Percentiles rank a stretch among this genome's conserved stretches.
Conservation (phyloP, 2,113 vertebrate species). For the Bombycilla garrulus region DNA sequence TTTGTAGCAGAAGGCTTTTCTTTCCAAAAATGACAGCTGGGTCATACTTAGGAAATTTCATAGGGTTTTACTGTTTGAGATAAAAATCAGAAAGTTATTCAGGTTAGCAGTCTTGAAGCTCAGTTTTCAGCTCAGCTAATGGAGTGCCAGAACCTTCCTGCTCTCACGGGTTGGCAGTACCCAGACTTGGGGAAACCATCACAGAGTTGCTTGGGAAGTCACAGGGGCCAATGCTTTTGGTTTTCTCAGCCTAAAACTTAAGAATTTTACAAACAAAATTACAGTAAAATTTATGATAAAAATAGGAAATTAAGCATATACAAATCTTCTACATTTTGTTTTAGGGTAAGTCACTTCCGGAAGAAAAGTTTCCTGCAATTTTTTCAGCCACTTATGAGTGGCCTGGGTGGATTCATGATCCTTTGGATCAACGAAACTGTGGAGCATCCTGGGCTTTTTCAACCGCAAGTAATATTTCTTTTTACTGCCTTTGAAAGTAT, state of each 20-base stretch:
- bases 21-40: neutral
- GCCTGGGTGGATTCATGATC: constrained; percentile 77
- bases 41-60: neutral
- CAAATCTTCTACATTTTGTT: neutral
- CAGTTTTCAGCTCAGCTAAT: neutral
- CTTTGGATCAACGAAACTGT: constrained; percentile 78
- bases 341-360: constrained; percentile 58
- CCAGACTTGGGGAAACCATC: neutral
- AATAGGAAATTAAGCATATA: neutral
- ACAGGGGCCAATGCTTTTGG: neutral
- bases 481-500: neutral
- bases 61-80: neutral
- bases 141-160: rapidly evolving
- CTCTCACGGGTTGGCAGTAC: neutral
- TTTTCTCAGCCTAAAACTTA: neutral
- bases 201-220: neutral
- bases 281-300: neutral
- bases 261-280: neutral
- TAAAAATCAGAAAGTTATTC: neutral
- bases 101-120: neutral
- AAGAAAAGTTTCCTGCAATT: constrained; percentile 68
- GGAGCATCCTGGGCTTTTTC: constrained; percentile 83
- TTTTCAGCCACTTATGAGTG: constrained; percentile 76
- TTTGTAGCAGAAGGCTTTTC: neutral
- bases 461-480: constrained; percentile 74